Conservation (phyloP, 2,113 vertebrate genomes). For the Festucalex cinctus region DNA sequence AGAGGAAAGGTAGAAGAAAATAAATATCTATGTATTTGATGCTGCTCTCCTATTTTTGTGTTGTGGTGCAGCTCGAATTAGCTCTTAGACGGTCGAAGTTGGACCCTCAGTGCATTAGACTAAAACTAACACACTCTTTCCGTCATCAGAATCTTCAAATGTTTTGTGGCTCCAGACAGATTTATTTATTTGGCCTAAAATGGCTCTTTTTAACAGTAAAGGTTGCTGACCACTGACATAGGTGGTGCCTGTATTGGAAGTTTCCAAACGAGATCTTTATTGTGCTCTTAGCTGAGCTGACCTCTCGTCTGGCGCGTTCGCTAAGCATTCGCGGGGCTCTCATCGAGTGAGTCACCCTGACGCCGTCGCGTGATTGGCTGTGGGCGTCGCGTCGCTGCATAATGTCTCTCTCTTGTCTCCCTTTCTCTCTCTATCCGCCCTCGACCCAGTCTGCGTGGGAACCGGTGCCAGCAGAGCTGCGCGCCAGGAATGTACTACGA, state of each 20-base stretch:
- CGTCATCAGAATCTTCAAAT: too few species aligned
- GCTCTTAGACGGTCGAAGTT: too few species aligned
- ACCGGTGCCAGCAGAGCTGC: conserved; percentile 81
- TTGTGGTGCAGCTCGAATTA: too few species aligned
- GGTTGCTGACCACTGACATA: too few species aligned
- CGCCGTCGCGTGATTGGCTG: conserved; percentile 44
- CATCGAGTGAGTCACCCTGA: conserved; percentile 45
- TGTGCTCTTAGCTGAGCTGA: conserved; percentile 31
- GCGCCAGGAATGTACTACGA: conserved; percentile 79
- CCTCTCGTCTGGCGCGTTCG: conserved; percentile 36
- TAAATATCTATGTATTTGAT: too few species aligned
- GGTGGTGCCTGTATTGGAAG: conserved; percentile 10
- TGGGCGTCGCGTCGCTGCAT: conserved; percentile 44
- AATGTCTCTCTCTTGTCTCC: conserved; percentile 21
- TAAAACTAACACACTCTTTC: too few species aligned
- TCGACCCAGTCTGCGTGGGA: conserved; percentile 80
- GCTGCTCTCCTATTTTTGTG: too few species aligned
- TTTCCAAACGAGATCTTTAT: conserved; percentile 17
- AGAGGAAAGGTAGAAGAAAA: too few species aligned
- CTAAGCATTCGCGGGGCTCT: conserved; percentile 29
- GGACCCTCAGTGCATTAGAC: too few species aligned
- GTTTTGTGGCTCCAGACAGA: too few species aligned
- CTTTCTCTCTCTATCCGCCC: conserved; percentile 2
- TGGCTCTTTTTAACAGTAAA: too few species aligned
- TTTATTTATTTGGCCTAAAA: too few species aligned